A percentile compares a stretch with the other conserved stretches of the same genome.
Evolutionary conservation across 23 tunicate genomes (phyloP).

Genomic region (Corella eumyota): DNA sequence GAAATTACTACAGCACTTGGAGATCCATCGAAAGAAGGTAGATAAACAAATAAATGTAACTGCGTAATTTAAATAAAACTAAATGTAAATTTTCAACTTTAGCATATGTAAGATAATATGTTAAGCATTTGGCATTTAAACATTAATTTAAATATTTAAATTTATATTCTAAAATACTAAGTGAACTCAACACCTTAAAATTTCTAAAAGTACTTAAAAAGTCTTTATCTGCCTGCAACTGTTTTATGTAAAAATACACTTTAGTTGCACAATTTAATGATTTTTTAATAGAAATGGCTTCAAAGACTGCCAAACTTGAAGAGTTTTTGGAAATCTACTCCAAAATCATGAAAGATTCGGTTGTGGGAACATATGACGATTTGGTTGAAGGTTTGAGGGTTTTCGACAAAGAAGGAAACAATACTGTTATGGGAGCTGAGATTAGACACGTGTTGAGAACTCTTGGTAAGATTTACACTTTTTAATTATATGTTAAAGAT

Average conservation of each 20-base stretch:
- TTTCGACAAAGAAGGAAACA: slow-evolving; percentile 93
- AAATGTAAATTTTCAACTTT: no score
- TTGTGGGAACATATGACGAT: slow-evolving; percentile 83
- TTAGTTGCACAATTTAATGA: background rate
- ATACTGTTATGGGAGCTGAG: slow-evolving; percentile 95
- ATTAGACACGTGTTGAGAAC: slow-evolving; percentile 87
- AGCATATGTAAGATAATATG: no score
- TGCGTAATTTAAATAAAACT: no score
- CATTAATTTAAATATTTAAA: no score
- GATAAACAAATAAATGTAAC: no score
- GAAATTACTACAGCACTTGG: slow-evolving; percentile 53
- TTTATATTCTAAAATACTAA: no score
- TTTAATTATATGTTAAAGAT: background rate
- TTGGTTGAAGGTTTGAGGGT: slow-evolving; percentile 82
- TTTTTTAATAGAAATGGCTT: slow-evolving; percentile 26
- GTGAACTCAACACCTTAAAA: no score
- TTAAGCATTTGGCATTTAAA: no score
- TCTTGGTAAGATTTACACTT: slow-evolving; percentile 33
- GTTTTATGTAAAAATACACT: background rate
- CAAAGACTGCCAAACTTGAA: slow-evolving; percentile 31
- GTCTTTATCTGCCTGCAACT: no score
- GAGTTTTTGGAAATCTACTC: slow-evolving; percentile 43
- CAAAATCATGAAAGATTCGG: slow-evolving; percentile 28
- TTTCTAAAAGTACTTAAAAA: no score
- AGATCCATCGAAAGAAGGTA: slow-evolving; percentile 83